These are phyloP conservation scores for Carettochelys insculpta DNA, from an alignment of 2,113 vertebrate species.

Conservation along the genomic window DNA sequence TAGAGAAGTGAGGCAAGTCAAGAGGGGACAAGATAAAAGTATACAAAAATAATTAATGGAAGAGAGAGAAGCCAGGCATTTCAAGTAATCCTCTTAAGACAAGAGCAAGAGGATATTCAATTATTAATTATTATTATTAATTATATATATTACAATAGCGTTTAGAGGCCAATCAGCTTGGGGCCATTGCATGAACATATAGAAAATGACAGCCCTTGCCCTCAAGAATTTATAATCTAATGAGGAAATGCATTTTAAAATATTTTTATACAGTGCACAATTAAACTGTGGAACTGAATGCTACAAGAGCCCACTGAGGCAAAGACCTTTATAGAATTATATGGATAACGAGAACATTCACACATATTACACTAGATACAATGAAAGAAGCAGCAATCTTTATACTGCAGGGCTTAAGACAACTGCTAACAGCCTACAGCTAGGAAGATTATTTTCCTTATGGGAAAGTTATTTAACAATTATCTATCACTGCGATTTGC, in stretches of 20 bases:
- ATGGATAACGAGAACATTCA: background rate
- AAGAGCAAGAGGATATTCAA: background rate
- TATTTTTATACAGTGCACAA: background rate
- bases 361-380: no score
- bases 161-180: background rate
- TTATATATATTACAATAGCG: background rate
- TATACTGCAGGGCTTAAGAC: background rate
- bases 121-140: background rate
- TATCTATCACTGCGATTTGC: background rate
- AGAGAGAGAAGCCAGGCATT: background rate
- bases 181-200: background rate
- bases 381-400: background rate
- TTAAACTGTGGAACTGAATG: background rate
- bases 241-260: background rate
- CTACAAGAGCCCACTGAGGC: background rate
- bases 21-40: conserved; percentile 2
- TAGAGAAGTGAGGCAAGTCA: conserved; percentile 6
- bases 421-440: background rate
- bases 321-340: accelerated
- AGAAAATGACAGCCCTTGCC: background rate
- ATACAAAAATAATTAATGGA: background rate
- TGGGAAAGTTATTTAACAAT: accelerated
- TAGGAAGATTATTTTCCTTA: background rate
- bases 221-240: accelerated
- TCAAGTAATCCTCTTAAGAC: background rate